Evolutionary conservation across 2,888 invertebrate genomes (phyloP).

Genomic region (Bombylius major): DNA sequence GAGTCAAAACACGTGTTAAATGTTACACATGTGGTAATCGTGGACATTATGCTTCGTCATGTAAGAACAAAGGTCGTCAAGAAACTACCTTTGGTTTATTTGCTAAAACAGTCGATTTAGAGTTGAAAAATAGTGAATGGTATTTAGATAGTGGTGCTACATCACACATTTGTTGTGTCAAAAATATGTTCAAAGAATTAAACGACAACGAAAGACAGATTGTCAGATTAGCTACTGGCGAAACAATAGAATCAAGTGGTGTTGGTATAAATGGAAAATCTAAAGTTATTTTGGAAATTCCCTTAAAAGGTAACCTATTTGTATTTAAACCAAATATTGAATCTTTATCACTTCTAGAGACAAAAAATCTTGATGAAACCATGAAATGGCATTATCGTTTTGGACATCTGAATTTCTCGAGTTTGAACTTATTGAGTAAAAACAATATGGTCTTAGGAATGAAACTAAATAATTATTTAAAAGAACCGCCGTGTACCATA

Average conservation of each 20-base stretch:
- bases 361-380: not conserved
- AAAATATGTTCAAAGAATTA: not conserved
- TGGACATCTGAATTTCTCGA: not conserved
- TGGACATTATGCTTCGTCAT: too few relatives aligned
- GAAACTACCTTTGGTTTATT: too few relatives aligned
- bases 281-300: not conserved
- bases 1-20: too few relatives aligned
- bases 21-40: too few relatives aligned
- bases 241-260: not conserved
- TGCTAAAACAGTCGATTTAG: too few relatives aligned
- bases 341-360: not conserved
- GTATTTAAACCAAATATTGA: not conserved
- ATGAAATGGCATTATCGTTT: not conserved
- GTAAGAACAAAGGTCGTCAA: too few relatives aligned
- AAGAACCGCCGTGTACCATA: not conserved
- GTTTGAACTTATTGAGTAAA: not conserved
- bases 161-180: not conserved
- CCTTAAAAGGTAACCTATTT: not conserved
- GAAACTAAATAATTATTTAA: not conserved
- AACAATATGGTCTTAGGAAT: not conserved
- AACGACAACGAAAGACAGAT: not conserved
- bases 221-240: not conserved
- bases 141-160: not conserved
- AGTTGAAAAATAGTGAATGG: too few relatives aligned
- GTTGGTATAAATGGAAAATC: not conserved